Evolutionary conservation across 2,888 invertebrate genomes (phyloP), one percentile per base, ranked within the genome.

Genomic region (Macaria liturata): DNA sequence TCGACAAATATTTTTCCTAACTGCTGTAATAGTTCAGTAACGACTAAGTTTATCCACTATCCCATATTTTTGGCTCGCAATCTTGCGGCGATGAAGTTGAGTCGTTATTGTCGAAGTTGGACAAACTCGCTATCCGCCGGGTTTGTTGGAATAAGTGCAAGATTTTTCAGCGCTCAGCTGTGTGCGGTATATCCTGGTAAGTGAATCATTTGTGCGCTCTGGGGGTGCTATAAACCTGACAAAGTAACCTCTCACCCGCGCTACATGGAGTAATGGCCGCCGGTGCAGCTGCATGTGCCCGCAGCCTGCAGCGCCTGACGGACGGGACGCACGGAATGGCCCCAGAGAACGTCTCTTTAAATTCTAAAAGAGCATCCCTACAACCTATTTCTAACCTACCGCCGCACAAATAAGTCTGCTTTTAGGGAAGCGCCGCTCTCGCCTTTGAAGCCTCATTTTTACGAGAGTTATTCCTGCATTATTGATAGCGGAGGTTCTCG

Each of bases 401-500:
- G 30, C 44, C 7, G 8, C 34, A 30, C 52, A 44, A 46, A 64
- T 67, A 70, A 52, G 32, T 64, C 55, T 9, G 47, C 32, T 42
- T 65, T 63, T 66, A 39, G 54, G 43, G 49, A 40, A 58, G 49
- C 9, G 32, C 3, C 37, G 54, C 49, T 47, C 47, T 43, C 39
- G 54, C 48, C 60, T 69, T 68, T 66, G 65, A 66, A 66, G 64
- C 65, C 70, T 73, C 65, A 70, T 74, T 76, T 69, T 69, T 66
- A 65, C 46, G 62, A 68, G 68, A 65, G 65, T 67, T 74, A 71
- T 68, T 65, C 67, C 43, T 77, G 71, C 69, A 78, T 78, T 74
- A 77, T 76, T 79, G 73, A 77, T 76, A 69, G 64, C 60, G 66
- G 64, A 65, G 66, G 69, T 76, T 74, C 70, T 67, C 63, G 65